A percentile compares a stretch with the other conserved stretches of the same genome.
These are phyloP conservation scores for Himalopsyche kuldschensis DNA, from an alignment of 2,888 invertebrate genomes.

Conservation along the genomic window DNA sequence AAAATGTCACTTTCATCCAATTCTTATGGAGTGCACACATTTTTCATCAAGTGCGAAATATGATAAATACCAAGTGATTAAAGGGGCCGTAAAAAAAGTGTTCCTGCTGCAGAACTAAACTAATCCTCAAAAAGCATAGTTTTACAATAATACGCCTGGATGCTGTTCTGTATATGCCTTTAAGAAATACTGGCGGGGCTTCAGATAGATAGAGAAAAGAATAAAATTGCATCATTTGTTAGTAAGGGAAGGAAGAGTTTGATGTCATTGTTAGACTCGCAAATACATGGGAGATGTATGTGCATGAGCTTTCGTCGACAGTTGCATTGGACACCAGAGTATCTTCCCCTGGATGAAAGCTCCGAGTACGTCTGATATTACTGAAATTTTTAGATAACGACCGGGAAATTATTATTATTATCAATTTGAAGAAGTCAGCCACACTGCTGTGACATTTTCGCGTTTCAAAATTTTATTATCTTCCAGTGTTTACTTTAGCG, in stretches of 20 bases:
- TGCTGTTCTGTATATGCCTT: constrained; percentile 9
- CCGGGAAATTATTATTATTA: background rate
- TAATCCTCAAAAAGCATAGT: too few relatives aligned
- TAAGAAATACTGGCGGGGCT: constrained; percentile 21
- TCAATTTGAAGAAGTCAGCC: background rate
- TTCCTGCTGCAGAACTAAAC: too few relatives aligned
- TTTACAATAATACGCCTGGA: background rate
- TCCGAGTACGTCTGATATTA: background rate
- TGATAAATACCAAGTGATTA: too few relatives aligned
- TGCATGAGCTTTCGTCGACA: background rate
- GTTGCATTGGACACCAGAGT: background rate
- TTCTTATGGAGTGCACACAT: too few relatives aligned
- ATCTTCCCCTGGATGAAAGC: background rate
- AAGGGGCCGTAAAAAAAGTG: too few relatives aligned
- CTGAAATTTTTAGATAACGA: background rate
- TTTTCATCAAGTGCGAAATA: too few relatives aligned
- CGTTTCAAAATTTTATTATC: too few relatives aligned
- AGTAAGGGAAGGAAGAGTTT: constrained; percentile 2
- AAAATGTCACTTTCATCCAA: too few relatives aligned
- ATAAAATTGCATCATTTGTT: background rate
- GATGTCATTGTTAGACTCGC: constrained; percentile 24
- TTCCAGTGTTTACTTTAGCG: too few relatives aligned
- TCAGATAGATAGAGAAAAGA: constrained; percentile 4
- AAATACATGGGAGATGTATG: constrained; percentile 12
- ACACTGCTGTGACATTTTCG: background rate